These are phyloP conservation scores for Origma solitaria DNA, from an alignment of 2,113 vertebrate genomes.

Conservation along the genomic window DNA sequence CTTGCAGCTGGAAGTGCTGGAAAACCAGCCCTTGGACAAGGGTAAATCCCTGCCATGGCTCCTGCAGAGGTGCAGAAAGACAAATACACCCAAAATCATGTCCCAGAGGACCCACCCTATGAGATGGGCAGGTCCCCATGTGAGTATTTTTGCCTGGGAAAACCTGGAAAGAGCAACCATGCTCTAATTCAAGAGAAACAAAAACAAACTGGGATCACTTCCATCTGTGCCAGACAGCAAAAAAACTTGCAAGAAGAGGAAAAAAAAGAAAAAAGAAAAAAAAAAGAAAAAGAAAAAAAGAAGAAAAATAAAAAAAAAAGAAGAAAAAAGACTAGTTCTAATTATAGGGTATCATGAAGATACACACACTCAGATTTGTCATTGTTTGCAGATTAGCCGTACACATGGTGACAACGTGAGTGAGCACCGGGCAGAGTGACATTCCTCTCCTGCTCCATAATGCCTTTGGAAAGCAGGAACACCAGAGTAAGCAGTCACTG, in stretches of 20 bases:
- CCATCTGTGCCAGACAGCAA: conserved; percentile 45
- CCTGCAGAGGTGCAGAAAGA: not conserved
- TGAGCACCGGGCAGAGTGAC: not conserved
- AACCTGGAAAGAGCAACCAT: conserved; percentile 33
- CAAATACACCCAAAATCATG: not conserved
- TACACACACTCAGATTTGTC: not conserved
- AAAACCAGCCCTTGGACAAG: not conserved
- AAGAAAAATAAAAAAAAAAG: not conserved
- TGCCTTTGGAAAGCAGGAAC: not conserved
- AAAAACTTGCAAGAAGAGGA: conserved; percentile 8
- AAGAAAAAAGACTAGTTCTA: not conserved
- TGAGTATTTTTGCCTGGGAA: not conserved
- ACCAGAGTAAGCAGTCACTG: fast-evolving
- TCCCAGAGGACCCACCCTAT: not conserved
- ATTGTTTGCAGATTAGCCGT: not conserved
- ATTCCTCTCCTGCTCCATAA: not conserved
- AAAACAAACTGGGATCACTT: conserved; percentile 44
- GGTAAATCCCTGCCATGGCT: fast-evolving
- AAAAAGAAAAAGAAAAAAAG: not conserved
- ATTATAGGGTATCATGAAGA: conserved; percentile 33
- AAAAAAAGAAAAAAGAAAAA: not conserved
- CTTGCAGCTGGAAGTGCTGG: not conserved
- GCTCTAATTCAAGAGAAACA: conserved; percentile 20
- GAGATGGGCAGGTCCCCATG: not conserved
- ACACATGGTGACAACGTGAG: not conserved